Evolutionary conservation across 2,888 invertebrate species (phyloP), one percentile per base, ranked within the genome.

Genomic region (Sarcophaga caerulescens): DNA sequence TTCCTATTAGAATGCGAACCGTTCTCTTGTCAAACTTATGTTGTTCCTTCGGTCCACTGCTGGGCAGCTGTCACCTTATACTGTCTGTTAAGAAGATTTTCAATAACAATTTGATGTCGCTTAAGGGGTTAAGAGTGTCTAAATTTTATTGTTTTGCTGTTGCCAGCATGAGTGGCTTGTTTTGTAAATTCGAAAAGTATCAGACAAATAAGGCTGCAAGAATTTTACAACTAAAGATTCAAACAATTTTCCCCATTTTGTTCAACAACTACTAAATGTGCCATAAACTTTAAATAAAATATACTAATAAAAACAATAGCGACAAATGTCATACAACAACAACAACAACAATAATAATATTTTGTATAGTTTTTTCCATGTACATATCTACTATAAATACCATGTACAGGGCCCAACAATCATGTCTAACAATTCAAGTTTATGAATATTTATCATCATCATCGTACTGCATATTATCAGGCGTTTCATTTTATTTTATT

Each of bases 181-280:
- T 17, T 60, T 57, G 47, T 47, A 73, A 74, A 14, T 12, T 45
- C 14, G 5, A 17, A 62, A 80, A 59, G 62, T 74, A 81, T 81
- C 19, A 81, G 68, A 17, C 59, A 69, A 74, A 74, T 69, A 74
- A 69, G 74, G 35, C 81, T 52, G 68, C 35, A 81, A 68, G 74
- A 60, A 74, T 69, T 74, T 74, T 62, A 12, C 14, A 52, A 14
- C 35, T 62, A 75, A 63, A 75, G 52, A 81, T 62, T 69, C 47
- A 44, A 81, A 74, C 75, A 81, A 81, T 75, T 81, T 81, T 62
- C 69, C 47, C 45, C 65, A 65, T 79, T 79, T 52, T 35, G 35
- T 3, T 21, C 62, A 78, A 70, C 70, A 70, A 35, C 63, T 52
- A 62, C 63, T 63, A 63, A 71, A 79, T 79, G 62, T 71, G 44